Evolutionary conservation across 1,140 invertebrate species (phyloP).

Genomic region (Stegodyphus dumicola): DNA sequence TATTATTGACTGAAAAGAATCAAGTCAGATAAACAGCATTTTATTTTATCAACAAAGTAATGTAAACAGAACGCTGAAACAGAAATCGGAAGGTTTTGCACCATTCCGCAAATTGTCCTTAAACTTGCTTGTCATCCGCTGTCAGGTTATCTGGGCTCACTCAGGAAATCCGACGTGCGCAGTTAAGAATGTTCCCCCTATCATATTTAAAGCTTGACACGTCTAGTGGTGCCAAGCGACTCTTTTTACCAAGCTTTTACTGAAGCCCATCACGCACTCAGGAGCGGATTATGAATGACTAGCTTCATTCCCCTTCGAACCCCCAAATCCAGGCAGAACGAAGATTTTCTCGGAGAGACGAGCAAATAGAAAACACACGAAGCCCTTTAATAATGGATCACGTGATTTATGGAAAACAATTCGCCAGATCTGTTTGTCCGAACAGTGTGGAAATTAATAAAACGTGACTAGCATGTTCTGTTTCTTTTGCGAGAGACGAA

Average conservation of each 20-base stretch:
- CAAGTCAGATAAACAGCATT: no score
- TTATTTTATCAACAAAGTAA: no score
- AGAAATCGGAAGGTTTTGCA: no score
- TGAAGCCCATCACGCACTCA: no score
- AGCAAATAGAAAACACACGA: background rate
- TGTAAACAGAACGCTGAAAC: no score
- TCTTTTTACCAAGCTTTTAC: background rate
- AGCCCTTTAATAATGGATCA: conserved; percentile 30
- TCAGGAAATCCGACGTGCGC: no score
- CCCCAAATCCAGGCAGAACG: background rate
- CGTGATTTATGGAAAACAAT: conserved; percentile 43
- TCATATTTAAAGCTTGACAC: background rate
- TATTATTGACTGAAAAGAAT: no score
- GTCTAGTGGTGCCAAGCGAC: background rate
- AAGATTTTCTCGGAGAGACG: background rate
- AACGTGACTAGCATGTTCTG: conserved; percentile 15
- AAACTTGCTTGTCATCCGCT: no score
- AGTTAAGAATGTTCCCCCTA: background rate
- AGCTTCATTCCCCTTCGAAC: conserved; percentile 1
- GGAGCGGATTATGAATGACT: background rate
- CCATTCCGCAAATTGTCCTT: no score
- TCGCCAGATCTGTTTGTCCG: conserved; percentile 42
- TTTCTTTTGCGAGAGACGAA: no score
- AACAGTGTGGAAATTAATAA: conserved; percentile 49
- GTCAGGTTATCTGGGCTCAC: no score